Conservation (phyloP, 2,888 invertebrate genomes). For the Megastigmus dorsalis region DNA sequence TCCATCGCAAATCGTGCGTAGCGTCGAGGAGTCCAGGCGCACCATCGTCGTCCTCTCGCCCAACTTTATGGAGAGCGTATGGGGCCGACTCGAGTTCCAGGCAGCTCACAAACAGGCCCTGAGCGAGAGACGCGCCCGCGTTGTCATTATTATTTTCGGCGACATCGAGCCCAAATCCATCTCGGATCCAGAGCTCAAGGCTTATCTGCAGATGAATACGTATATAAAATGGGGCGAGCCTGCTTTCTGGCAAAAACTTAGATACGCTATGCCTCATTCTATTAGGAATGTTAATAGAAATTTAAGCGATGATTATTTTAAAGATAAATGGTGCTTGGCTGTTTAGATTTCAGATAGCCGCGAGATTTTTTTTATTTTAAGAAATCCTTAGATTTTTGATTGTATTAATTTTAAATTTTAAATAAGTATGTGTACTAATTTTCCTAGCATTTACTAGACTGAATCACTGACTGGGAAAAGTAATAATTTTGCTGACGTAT, state of each 20-base stretch:
- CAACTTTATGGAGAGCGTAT: constrained; percentile 84
- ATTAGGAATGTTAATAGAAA: too few relatives aligned
- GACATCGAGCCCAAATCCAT: constrained; percentile 79
- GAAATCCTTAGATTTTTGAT: too few relatives aligned
- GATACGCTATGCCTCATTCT: constrained; percentile 82
- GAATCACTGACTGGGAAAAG: too few relatives aligned
- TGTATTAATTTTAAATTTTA: too few relatives aligned
- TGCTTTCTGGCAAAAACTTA: constrained; percentile 87
- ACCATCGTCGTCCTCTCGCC: constrained; percentile 83
- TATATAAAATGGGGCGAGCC: constrained; percentile 89
- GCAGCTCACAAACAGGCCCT: constrained; percentile 83
- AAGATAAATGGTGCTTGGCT: not conserved
- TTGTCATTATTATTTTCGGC: constrained; percentile 84
- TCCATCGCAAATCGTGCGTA: constrained; percentile 80
- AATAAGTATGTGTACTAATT: too few relatives aligned
- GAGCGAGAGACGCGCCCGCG: constrained; percentile 80
- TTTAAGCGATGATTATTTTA: not conserved
- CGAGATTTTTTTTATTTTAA: too few relatives aligned
- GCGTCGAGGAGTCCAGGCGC: constrained; percentile 82
- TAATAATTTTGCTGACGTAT: too few relatives aligned
- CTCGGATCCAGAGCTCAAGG: constrained; percentile 81
- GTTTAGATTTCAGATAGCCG: too few relatives aligned
- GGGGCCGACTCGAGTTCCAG: constrained; percentile 85
- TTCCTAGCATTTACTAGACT: too few relatives aligned
- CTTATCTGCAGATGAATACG: constrained; percentile 85